Conservation (phyloP, 2,113 vertebrate genomes). For the crab-eating macaque (Macaca fascicularis) region T2T-MFA8v1.1 NC_088380.1:142669001-142669500, state of each 20-base stretch:
- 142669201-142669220: constrained; percentile 36
- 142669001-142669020: constrained; percentile 19
- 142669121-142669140: constrained; percentile 62
- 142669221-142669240: neutral
- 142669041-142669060: constrained; percentile 5
- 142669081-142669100: constrained; percentile 56
- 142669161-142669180: constrained; percentile 54
- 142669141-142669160: constrained; percentile 60
- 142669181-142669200: constrained; percentile 41
- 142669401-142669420: neutral
- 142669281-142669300: neutral
- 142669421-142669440: neutral
- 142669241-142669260: neutral
- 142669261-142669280: neutral
- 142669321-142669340: neutral
- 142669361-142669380: neutral
- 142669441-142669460: neutral
- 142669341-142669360: neutral
- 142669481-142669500: neutral
- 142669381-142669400: neutral
- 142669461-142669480: neutral
- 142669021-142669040: constrained; percentile 47
- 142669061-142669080: constrained; percentile 32
- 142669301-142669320: neutral
- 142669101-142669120: constrained; percentile 27